phyloP scores from a whole-genome alignment of 2,797 vertebrate genomes.

The Sebastiscus tertius region DNA sequence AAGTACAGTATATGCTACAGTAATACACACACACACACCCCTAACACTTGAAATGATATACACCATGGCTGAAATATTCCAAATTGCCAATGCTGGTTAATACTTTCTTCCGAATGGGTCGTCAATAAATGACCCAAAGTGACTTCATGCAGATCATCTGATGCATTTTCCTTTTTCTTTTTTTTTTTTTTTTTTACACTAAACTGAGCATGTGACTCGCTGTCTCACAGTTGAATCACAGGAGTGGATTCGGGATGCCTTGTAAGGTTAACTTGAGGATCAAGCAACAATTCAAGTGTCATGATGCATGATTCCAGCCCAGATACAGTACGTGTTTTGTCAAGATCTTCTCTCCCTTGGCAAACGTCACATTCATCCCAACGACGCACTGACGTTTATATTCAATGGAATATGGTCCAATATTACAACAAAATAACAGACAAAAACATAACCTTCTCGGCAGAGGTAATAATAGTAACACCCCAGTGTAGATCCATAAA shows the following conservation, averaged over 20 bases:
- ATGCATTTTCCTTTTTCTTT: background rate
- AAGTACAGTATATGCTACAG: constrained; percentile 70
- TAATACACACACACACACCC: constrained; percentile 45
- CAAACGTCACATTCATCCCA: constrained; percentile 22
- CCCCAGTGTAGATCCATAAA: constrained; percentile 27
- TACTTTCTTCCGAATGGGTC: constrained; percentile 27
- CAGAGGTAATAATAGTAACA: constrained; percentile 32
- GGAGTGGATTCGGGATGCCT: constrained; percentile 22
- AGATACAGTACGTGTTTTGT: background rate
- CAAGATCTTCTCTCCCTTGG: background rate
- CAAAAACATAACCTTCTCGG: background rate
- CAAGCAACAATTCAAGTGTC: constrained; percentile 36
- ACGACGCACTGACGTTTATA: background rate
- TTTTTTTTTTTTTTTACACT: background rate
- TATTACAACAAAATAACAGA: constrained; percentile 20
- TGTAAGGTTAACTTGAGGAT: constrained; percentile 1
- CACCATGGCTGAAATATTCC: constrained; percentile 26
- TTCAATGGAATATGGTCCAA: constrained; percentile 24
- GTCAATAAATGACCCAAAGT: constrained; percentile 39
- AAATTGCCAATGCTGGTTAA: constrained; percentile 27
- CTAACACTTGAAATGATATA: constrained; percentile 54
- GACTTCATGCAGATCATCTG: constrained; percentile 52
- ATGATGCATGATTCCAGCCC: constrained; percentile 12
- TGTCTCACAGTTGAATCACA: background rate
- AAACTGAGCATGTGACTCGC: constrained; percentile 8